phyloP scores from a whole-genome alignment of 2,797 vertebrate genomes.

The Pseudochromis fuscus region DNA sequence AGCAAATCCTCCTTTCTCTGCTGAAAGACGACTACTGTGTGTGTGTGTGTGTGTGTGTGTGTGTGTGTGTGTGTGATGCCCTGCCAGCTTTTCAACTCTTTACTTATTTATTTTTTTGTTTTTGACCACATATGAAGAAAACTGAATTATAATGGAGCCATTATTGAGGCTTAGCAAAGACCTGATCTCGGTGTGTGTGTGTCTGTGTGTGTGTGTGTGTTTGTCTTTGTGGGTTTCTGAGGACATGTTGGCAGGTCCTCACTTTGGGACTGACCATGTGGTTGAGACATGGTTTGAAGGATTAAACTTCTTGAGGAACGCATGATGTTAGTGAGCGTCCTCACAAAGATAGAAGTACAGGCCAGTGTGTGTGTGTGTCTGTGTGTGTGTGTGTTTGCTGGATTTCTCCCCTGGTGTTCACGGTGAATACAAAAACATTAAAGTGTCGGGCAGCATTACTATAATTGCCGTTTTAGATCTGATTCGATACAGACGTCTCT shows the following conservation, averaged over 20 bases:
- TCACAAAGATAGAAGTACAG: neutral
- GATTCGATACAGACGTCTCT: conserved; percentile 67
- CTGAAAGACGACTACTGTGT: conserved; percentile 36
- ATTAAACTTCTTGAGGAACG: neutral
- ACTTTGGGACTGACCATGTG: neutral
- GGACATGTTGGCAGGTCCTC: neutral
- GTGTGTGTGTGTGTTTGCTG: conserved; percentile 31
- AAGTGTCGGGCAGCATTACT: conserved; percentile 59
- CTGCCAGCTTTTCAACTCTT: conserved; percentile 42
- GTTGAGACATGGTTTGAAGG: conserved; percentile 4
- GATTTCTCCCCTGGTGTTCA: conserved; percentile 39
- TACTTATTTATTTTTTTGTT: conserved; percentile 38
- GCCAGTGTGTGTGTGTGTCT: conserved; percentile 14
- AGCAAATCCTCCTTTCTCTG: conserved; percentile 5
- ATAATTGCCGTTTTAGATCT: conserved; percentile 69
- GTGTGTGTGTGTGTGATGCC: conserved; percentile 21
- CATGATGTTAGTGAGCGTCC: neutral
- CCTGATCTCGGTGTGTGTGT: conserved; percentile 20
- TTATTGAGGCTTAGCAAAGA: conserved; percentile 50
- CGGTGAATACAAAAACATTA: conserved; percentile 59
- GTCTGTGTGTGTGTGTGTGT: too few relatives aligned
- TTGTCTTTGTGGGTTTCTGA: too few relatives aligned
- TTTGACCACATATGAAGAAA: conserved; percentile 62
- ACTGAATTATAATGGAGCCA: conserved; percentile 48
- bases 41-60: conserved; percentile 35